Evolutionary conservation across 1,140 invertebrate genomes (phyloP).

Genomic region (Cydia fagiglandana): DNA sequence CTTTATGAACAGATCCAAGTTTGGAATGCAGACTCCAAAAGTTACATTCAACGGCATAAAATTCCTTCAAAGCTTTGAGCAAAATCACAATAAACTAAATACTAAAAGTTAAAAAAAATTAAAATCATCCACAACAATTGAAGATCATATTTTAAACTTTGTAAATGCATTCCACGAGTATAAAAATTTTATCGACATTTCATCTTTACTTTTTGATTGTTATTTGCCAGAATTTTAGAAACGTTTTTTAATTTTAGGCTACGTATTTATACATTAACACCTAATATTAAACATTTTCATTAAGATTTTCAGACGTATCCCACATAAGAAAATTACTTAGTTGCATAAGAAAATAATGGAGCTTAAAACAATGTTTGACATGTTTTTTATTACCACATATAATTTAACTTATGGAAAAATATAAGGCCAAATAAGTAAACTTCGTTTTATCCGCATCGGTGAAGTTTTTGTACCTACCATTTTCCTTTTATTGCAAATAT

Average conservation of each 20-base stretch:
- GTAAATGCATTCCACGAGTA: slow-evolving; percentile 54
- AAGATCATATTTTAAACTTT: slow-evolving; percentile 46
- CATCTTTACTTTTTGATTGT: slow-evolving; percentile 45
- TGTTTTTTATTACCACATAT: too few species aligned
- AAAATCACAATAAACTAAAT: slow-evolving; percentile 51
- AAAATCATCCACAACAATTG: slow-evolving; percentile 50
- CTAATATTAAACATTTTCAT: slow-evolving; percentile 55
- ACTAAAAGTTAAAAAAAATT: slow-evolving; percentile 34
- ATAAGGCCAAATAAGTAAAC: background rate
- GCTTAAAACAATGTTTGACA: background rate
- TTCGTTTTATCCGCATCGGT: background rate
- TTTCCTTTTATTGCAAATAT: background rate
- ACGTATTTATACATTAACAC: slow-evolving; percentile 55
- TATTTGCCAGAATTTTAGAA: slow-evolving; percentile 55
- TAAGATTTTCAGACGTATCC: slow-evolving; percentile 49
- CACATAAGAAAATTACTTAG: slow-evolving; percentile 27
- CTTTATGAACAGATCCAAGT: slow-evolving; percentile 32
- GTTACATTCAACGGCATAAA: slow-evolving; percentile 44
- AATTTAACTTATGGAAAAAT: background rate
- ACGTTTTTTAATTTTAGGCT: slow-evolving; percentile 58
- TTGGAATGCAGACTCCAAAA: slow-evolving; percentile 8
- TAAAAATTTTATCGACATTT: slow-evolving; percentile 62
- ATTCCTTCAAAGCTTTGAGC: slow-evolving; percentile 60
- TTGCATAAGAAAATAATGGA: background rate
- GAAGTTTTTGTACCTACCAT: background rate